A percentile compares a stretch with the other conserved stretches of the same genome.
phyloP scores from a whole-genome alignment of 2,113 vertebrate species.

The Brachypodius melanocephalos region DNA sequence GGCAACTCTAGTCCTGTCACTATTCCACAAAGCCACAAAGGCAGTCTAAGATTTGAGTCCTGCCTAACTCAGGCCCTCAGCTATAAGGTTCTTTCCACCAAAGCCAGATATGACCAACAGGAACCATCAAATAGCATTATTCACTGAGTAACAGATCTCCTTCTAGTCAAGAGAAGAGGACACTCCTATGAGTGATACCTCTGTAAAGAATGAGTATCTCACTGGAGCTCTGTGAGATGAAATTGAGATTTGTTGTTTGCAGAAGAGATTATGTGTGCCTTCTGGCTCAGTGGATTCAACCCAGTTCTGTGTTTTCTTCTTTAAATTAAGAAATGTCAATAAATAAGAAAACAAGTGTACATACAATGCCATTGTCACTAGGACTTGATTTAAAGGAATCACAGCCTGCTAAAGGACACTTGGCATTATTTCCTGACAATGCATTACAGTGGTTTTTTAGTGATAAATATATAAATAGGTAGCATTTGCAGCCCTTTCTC shows the following conservation, averaged over 20 bases:
- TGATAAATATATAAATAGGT: background rate
- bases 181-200: background rate
- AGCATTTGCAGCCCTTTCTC: background rate
- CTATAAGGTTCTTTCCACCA: background rate
- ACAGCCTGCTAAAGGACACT: background rate
- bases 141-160: background rate
- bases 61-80: background rate
- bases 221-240: background rate
- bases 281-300: background rate
- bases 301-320: background rate
- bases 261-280: background rate
- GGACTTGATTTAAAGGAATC: background rate
- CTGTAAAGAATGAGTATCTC: background rate
- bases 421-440: background rate
- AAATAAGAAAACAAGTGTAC: background rate
- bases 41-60: background rate
- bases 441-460: background rate
- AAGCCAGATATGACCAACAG: background rate
- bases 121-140: background rate
- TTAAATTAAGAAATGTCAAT: background rate
- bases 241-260: background rate
- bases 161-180: background rate
- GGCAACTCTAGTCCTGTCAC: background rate
- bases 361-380: background rate
- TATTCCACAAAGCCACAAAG: background rate